Evolutionary conservation across 2,888 invertebrate genomes (phyloP), one percentile per base, ranked within the genome.

Genomic region (Pilophorus perplexus): DNA sequence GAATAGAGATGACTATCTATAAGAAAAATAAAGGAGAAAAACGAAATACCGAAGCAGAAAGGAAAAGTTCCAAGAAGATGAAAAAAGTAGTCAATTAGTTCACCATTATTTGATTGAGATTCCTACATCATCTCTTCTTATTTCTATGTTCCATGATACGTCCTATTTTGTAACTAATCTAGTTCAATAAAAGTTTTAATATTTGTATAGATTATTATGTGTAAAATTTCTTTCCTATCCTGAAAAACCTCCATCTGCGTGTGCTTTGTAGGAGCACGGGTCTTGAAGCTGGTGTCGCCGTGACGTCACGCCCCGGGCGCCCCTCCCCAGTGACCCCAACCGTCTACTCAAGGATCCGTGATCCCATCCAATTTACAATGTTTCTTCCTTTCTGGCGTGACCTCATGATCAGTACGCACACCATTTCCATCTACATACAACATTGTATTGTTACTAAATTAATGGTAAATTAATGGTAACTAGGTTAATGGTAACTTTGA

Each of bases 31-130:
- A 40, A 40, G 40, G 40, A 40, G 40, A 40, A 40, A 6, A 40
- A 40, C n/a, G n/a, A n/a, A n/a, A n/a, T n/a, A n/a, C n/a, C n/a
- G 40, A 40, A 40, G 40, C 40, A 40, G 40, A 40, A 40, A 40
- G 40, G 40, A 40, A 40, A 40, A 40, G 40, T 40, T 40, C 40
- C n/a, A 40, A 40, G 40, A 40, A 40, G 40, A 40, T 40, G 40
- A 40, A 40, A 40, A 40, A 40, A 40, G n/a, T n/a, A n/a, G n/a
- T n/a, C n/a, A n/a, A n/a, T n/a, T n/a, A n/a, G n/a, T n/a, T n/a
- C n/a, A n/a, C n/a, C n/a, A n/a, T n/a, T n/a, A n/a, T n/a, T 40
- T 40, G 40, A 4, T 6, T 40, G 40, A 40, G 40, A 14, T 40
- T 40, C n/a, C 40, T 40, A n/a, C 40, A 40, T 40, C 40, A 40